A percentile compares a stretch with the other conserved stretches of the same genome.
phyloP scores from a whole-genome alignment of 2,888 invertebrate genomes.

The Pimpla rufipes region DNA sequence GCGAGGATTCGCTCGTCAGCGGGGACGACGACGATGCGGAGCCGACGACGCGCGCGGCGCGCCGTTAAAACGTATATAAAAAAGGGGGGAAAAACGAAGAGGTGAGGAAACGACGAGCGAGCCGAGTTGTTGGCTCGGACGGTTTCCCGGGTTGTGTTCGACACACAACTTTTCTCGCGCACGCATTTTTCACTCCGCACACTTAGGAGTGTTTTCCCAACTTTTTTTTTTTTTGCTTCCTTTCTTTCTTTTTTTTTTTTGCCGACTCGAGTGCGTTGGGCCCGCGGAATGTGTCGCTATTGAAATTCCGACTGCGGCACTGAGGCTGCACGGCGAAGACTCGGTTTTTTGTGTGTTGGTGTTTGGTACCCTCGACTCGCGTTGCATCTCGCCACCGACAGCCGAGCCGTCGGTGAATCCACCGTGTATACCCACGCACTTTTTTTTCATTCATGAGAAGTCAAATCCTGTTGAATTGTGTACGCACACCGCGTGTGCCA shows the following conservation, averaged over 20 bases:
- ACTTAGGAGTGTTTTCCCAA: slow-evolving; percentile 27
- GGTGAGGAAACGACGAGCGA: not conserved
- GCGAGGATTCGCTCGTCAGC: not conserved
- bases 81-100: not conserved
- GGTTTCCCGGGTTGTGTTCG: slow-evolving; percentile 57
- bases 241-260: slow-evolving; percentile 9
- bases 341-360: too few relatives aligned
- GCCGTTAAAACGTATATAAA: not conserved
- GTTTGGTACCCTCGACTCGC: too few relatives aligned
- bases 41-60: not conserved
- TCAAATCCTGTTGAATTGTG: too few relatives aligned
- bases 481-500: too few relatives aligned
- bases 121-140: not conserved
- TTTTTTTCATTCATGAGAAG: too few relatives aligned
- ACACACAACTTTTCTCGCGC: slow-evolving; percentile 50
- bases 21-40: not conserved
- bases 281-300: too few relatives aligned
- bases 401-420: too few relatives aligned
- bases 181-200: slow-evolving; percentile 13
- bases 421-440: too few relatives aligned
- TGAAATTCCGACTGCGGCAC: too few relatives aligned
- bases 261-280: too few relatives aligned
- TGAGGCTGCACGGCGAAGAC: too few relatives aligned
- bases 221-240: slow-evolving; percentile 9
- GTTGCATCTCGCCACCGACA: too few relatives aligned